Base-by-base conservation (phyloP, 2,113 vertebrate species). In the Ceratotherium simum region DNA sequence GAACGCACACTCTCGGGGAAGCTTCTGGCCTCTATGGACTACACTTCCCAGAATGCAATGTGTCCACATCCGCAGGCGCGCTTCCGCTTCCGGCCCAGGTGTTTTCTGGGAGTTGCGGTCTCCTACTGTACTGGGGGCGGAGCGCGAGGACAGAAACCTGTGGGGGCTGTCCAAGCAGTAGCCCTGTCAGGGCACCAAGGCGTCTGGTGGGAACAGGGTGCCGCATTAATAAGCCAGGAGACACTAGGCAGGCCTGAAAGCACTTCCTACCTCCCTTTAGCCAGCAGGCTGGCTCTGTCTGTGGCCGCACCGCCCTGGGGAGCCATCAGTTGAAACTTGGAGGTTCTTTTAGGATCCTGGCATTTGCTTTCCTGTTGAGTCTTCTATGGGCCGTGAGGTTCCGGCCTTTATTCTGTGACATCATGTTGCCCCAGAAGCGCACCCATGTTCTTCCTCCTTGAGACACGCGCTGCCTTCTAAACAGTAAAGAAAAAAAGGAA, bases 41-140 rank as follows among this genome's bases (percentile, higher is more conserved):
- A 95, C 96, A 96, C 3, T 82, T 93, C 93, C 97, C 91, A 95
- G 48, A 91, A 96, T 3, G n/a, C 67, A 91, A n/a, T 51, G 42
- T 3, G 5, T 0, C 33, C 23, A 9, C n/a, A 7, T 1, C 23
- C 0, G 0, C 14, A 0, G 0, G 0, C 6, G 3, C 0, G 3
- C 29, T 51, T 78, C 95, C 54, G 27, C 56, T 89, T 95, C 82
- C 29, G 0, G 16, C 23, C 82, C 36, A 1, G 25, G n/a, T 76
- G 62, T 2, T 21, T 83, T 95, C 94, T 75, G 86, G 86, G 73
- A 92, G 29, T 83, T 70, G 79, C 0, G 17, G 87, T 92, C 4
- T 60, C n/a, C 4, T 4, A 56, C 10, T 1, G 3, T 29, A 21
- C 25, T 0, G 36, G 16, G 3, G 8, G n/a, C 0, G 2, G 20